Percentiles rank a stretch among this genome's conserved stretches.
phyloP scores from a whole-genome alignment of 1,140 invertebrate species.

The Branchinecta lynchi region DNA sequence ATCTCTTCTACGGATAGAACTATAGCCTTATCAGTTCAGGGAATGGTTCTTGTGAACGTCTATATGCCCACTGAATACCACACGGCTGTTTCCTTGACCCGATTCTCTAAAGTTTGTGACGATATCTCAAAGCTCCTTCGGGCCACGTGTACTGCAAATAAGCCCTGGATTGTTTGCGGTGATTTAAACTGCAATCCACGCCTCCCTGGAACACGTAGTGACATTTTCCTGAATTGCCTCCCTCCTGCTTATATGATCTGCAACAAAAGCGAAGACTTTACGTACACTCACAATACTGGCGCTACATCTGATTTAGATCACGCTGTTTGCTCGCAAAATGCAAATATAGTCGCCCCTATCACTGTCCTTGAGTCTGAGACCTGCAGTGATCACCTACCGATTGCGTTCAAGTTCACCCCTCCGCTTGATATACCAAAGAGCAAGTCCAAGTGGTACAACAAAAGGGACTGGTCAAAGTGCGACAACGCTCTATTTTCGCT shows the following conservation, averaged over 20 bases:
- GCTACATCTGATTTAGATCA: constrained; percentile 11
- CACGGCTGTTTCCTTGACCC: not conserved
- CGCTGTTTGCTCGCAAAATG: constrained; percentile 6
- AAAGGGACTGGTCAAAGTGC: constrained; percentile 3
- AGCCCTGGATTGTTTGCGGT: constrained; percentile 11
- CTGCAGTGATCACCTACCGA: not conserved
- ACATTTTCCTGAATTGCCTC: constrained; percentile 7
- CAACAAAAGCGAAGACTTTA: constrained; percentile 11
- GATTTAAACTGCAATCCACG: not conserved
- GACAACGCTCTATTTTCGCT: constrained; percentile 8
- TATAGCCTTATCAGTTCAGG: not conserved
- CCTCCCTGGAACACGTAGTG: not conserved
- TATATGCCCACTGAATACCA: constrained; percentile 11
- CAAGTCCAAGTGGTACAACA: constrained; percentile 2
- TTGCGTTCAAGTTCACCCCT: not conserved
- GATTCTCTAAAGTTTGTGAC: constrained; percentile 11
- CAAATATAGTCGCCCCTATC: constrained; percentile 3
- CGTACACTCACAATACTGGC: constrained; percentile 3
- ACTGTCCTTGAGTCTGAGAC: not conserved
- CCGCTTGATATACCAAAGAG: constrained; percentile 7
- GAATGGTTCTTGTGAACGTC: not conserved
- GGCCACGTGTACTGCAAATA: not conserved
- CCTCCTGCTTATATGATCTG: constrained; percentile 10
- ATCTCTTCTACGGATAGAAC: constrained; percentile 7
- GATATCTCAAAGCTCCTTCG: constrained; percentile 11